Percentiles rank a stretch among this genome's conserved stretches.
These are phyloP conservation scores for Aleiodes alternator DNA, from an alignment of 2,888 invertebrate species.

Conservation along the genomic window DNA sequence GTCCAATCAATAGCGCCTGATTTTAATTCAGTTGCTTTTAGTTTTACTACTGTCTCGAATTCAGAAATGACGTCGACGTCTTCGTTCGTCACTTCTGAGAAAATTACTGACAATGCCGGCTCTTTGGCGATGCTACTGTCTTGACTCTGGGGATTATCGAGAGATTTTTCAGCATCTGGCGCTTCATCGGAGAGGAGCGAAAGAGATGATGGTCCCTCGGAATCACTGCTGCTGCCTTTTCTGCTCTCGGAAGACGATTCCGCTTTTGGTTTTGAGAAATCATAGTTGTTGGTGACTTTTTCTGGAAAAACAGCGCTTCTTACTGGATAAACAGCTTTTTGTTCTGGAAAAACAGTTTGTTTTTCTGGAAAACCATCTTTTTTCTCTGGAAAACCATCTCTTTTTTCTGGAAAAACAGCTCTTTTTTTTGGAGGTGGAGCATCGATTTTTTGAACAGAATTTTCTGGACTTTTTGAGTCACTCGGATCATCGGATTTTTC, in stretches of 20 bases:
- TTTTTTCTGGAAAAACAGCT: not conserved
- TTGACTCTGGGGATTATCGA: no score
- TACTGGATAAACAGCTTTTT: no score
- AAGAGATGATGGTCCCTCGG: no score
- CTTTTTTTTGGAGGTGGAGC: not conserved
- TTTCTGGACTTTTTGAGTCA: not conserved
- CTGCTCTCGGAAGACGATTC: not conserved
- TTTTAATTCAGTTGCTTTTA: not conserved
- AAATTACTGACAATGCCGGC: no score
- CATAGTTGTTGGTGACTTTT: not conserved
- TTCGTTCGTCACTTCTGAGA: not conserved
- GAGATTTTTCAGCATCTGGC: no score
- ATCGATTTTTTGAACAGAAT: not conserved
- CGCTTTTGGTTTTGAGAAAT: not conserved
- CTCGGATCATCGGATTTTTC: not conserved
- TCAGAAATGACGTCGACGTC: not conserved
- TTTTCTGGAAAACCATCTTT: not conserved
- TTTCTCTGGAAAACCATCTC: not conserved
- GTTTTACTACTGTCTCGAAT: not conserved
- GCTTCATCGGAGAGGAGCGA: no score
- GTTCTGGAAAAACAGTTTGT: not conserved
- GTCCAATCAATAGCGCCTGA: not conserved
- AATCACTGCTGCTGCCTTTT: no score
- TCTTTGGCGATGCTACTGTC: no score
- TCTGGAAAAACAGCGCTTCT: not conserved